These are phyloP conservation scores for Craseonycteris thonglongyai DNA, from an alignment of 2,113 vertebrate genomes.

Conservation along the genomic window DNA sequence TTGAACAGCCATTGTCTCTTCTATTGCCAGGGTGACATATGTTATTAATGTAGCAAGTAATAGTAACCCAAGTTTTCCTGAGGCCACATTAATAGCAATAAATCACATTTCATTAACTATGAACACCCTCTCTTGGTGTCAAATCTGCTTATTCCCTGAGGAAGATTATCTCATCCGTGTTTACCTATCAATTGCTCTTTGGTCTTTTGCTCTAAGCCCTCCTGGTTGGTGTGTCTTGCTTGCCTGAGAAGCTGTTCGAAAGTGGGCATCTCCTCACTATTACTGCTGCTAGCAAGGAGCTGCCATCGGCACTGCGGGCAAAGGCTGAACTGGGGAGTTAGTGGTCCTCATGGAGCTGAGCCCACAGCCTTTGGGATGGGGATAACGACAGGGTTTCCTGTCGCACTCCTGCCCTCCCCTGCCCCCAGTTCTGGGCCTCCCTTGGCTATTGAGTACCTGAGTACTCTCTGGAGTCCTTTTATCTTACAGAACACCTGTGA, in stretches of 20 bases:
- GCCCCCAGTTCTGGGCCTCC: background rate
- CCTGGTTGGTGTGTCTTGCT: background rate
- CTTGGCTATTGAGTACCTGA: background rate
- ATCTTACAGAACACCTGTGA: background rate
- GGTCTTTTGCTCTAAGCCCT: background rate
- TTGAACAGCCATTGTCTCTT: background rate
- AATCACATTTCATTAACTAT: background rate
- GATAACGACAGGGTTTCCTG: background rate
- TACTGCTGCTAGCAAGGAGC: background rate
- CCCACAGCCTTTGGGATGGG: background rate
- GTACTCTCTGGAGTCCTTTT: background rate
- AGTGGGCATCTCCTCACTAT: background rate
- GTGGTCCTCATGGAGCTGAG: background rate
- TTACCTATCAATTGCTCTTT: background rate
- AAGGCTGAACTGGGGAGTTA: background rate
- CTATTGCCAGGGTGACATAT: background rate
- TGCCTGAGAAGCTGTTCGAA: background rate
- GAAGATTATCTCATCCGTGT: background rate
- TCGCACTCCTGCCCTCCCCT: accelerated
- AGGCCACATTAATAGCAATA: background rate
- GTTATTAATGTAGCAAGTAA: background rate
- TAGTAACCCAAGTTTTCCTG: background rate
- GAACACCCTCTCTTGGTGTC: background rate
- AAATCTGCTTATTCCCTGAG: background rate
- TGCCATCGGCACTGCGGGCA: background rate